Evolutionary conservation across 2,888 invertebrate genomes (phyloP).

Genomic region (Sminthurides aquaticus): DNA sequence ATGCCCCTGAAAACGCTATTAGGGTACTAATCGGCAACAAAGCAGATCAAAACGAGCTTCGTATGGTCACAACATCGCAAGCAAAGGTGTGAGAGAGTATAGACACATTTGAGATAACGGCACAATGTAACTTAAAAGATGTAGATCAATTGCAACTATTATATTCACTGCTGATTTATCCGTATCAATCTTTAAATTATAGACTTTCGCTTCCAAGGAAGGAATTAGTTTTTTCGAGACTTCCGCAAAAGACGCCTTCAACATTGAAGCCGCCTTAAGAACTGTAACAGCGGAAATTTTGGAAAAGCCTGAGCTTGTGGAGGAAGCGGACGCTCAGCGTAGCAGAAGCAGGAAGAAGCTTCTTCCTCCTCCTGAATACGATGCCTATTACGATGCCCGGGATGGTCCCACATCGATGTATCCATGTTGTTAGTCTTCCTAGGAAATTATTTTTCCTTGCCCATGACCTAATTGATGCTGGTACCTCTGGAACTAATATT

Average conservation of each 20-base stretch:
- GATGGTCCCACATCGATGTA: not conserved
- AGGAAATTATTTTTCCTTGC: no score
- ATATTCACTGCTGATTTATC: not conserved
- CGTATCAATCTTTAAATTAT: not conserved
- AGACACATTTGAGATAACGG: no score
- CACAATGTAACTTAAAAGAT: not conserved
- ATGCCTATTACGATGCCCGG: not conserved
- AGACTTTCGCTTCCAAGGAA: conserved; percentile 18
- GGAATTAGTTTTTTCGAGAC: conserved; percentile 80
- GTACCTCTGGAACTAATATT: not conserved
- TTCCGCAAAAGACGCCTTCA: conserved; percentile 81
- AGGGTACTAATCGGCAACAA: conserved; percentile 38
- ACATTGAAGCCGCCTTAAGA: conserved; percentile 77
- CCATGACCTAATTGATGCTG: not conserved
- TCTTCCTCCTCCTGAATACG: not conserved
- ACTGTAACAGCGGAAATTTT: conserved; percentile 38
- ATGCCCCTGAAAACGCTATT: conserved; percentile 27
- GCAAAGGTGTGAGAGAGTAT: no score
- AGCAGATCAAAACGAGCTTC: conserved; percentile 28
- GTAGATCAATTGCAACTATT: not conserved
- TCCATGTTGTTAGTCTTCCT: no score
- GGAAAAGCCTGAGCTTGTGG: conserved; percentile 35
- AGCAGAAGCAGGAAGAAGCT: conserved; percentile 8
- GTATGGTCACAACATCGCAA: conserved; percentile 29
- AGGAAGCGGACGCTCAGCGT: conserved; percentile 24